Base-by-base conservation (phyloP, 1,140 invertebrate genomes). In the Conus betulinus region DNA sequence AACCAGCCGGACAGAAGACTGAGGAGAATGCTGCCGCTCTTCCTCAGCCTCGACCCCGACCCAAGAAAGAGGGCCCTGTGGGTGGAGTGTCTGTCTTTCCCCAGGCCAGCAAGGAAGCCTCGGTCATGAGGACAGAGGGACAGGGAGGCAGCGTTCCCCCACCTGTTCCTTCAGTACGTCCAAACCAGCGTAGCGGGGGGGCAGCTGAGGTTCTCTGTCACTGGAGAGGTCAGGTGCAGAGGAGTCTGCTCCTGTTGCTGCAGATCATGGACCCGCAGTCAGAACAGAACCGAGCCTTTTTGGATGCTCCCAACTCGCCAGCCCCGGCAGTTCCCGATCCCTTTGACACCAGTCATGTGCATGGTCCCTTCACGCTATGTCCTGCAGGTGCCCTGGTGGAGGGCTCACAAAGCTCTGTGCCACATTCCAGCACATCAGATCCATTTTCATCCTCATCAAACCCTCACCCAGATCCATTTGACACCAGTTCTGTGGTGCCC, bases 391-490 rank as follows among this genome's bases (percentile, higher is more conserved):
- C 39, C 67, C 78, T 39, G 8, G 57, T 8, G 57, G 57, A 8
- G 8, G 0, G 57, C 57, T 60, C 57, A 2, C 8, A 60, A 15
- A 11, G 57, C 87, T 53, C 11, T 8, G 53, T 74, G 71, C 25
- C 4, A n/a, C 3, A 27, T n/a, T 71, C n/a, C 20, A 5, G 11
- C 27, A 39, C 63, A 8, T 51, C 57, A 55, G 88, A 63, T 57
- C 60, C 78, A 51, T 88, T 57, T 86, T 78, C 87, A 27, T 86
- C 25, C 7, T 78, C 23, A 23, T 7, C 17, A 20, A 8, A 55
- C 4, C 79, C 27, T 60, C 63, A 57, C 0, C 17, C 84, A 25
- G 89, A 90, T 51, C 89, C 89, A 0, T 90, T 90, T 84, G 89
- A 90, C 53, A 88, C 89, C 4, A 74, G 23, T 10, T 88, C 67